phyloP scores from a whole-genome alignment of 2,888 invertebrate species.

The Drosophila mayaguana region DNA sequence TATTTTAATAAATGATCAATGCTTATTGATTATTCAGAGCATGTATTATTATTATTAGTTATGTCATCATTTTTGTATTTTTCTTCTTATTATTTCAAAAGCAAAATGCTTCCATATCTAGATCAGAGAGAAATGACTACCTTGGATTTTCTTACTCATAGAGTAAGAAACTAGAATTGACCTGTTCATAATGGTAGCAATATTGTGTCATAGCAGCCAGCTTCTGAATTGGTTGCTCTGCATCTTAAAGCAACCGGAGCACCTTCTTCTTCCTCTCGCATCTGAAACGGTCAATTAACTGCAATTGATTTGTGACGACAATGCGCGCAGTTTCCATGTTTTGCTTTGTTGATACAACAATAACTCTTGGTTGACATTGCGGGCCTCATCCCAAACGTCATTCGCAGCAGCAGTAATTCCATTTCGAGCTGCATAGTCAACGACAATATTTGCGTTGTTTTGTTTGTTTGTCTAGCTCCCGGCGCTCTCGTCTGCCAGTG shows the following conservation, averaged over 20 bases:
- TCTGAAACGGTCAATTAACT: conserved; percentile 39
- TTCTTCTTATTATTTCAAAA: background rate
- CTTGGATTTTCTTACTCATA: background rate
- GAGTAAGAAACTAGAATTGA: no score
- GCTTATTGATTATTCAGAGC: background rate
- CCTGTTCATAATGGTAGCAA: no score
- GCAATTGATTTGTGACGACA: conserved; percentile 70
- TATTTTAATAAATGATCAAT: background rate
- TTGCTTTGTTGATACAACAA: conserved; percentile 38
- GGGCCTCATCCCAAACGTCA: conserved; percentile 15
- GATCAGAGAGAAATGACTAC: background rate
- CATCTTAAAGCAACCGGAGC: background rate
- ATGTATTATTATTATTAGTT: no score
- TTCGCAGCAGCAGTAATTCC: conserved; percentile 25
- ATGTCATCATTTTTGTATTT: no score
- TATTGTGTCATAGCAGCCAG: background rate
- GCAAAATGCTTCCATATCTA: background rate
- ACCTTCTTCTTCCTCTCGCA: background rate
- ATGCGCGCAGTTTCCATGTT: conserved; percentile 38
- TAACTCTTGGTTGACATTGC: conserved; percentile 29
- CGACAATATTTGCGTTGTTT: conserved; percentile 31
- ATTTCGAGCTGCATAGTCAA: conserved; percentile 14
- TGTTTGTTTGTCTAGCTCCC: conserved; percentile 36
- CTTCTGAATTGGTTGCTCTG: background rate
- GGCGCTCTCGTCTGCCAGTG: background rate